Conservation (phyloP, 2,113 vertebrate species). For the Chionodraco myersi region DNA sequence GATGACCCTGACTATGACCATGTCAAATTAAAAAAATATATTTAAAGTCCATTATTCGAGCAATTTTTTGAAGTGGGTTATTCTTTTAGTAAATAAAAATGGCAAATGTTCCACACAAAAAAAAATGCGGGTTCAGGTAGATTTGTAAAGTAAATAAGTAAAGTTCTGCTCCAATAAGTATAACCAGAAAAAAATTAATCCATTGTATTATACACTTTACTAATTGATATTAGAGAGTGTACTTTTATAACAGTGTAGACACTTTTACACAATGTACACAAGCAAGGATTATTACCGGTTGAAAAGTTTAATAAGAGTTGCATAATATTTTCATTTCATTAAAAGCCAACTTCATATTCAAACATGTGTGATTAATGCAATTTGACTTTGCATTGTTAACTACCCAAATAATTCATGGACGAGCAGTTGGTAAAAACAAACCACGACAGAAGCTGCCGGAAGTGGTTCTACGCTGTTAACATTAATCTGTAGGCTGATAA, state of each 20-base stretch:
- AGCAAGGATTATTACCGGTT: not conserved
- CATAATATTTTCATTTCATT: not conserved
- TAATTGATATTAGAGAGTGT: not conserved
- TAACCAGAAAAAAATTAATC: no score
- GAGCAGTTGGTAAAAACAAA: conserved; percentile 1
- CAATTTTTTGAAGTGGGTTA: no score
- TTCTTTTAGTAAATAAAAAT: not conserved
- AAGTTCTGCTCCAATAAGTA: no score
- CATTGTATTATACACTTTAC: not conserved
- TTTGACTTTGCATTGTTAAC: not conserved
- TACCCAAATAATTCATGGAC: not conserved
- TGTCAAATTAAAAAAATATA: no score
- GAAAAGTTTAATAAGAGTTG: not conserved
- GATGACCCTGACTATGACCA: no score
- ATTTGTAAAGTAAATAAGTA: no score
- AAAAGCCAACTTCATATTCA: not conserved
- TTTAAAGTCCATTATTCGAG: no score
- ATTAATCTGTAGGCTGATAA: conserved; percentile 18
- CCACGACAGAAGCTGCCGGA: not conserved
- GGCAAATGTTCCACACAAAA: not conserved
- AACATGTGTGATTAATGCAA: not conserved
- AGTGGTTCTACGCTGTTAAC: conserved; percentile 10
- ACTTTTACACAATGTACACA: not conserved
- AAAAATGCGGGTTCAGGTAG: no score
- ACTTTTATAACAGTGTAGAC: not conserved